A percentile compares a stretch with the other conserved stretches of the same genome.
phyloP scores from a whole-genome alignment of 2,888 invertebrate species.

The Heliconius ismenius region DNA sequence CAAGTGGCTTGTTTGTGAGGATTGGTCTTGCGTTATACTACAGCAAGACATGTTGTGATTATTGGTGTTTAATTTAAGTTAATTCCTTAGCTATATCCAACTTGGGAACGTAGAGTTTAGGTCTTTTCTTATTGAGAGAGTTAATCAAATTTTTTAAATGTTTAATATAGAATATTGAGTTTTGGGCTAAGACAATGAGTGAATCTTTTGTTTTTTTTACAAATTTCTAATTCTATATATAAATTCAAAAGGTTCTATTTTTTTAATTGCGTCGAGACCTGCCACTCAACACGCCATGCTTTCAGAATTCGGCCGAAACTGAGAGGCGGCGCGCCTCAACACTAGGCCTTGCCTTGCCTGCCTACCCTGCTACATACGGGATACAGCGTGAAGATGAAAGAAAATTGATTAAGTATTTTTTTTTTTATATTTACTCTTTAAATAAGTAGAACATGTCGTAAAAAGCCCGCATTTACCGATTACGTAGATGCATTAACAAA shows the following conservation, averaged over 20 bases:
- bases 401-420: background rate
- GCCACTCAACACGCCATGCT: background rate
- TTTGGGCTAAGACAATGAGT: too few relatives aligned
- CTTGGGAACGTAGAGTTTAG: background rate
- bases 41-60: background rate
- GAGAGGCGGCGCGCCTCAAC: background rate
- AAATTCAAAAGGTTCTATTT: too few relatives aligned
- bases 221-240: too few relatives aligned
- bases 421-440: background rate
- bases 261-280: background rate
- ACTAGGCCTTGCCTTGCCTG: background rate
- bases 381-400: background rate
- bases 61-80: background rate
- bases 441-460: background rate
- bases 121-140: background rate
- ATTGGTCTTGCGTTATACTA: constrained; percentile 20
- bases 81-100: background rate
- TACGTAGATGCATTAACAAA: constrained; percentile 43
- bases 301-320: background rate
- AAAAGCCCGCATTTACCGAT: constrained; percentile 42
- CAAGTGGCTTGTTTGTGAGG: constrained; percentile 34
- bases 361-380: background rate
- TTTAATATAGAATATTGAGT: background rate
- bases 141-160: background rate
- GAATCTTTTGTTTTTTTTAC: too few relatives aligned